These are phyloP conservation scores for Dioctria rufipes DNA, from an alignment of 2,888 invertebrate species.

Conservation along the genomic window DNA sequence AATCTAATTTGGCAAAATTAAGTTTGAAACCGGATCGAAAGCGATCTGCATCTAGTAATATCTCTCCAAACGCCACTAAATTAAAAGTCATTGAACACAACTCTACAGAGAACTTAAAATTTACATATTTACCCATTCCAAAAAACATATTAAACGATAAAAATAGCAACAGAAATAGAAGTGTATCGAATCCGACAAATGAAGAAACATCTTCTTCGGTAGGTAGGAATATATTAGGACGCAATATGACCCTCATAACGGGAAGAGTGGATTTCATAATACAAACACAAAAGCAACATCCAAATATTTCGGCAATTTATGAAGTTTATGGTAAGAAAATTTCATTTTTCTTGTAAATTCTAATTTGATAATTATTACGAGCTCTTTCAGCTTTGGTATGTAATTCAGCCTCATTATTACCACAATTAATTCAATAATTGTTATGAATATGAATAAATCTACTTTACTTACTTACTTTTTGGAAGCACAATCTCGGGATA, in stretches of 20 bases:
- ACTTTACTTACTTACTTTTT: too few species aligned
- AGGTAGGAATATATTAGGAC: neutral
- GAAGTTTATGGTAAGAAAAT: conserved; percentile 66
- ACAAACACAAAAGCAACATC: conserved; percentile 64
- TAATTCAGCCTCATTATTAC: too few species aligned
- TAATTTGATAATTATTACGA: neutral
- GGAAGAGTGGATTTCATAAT: conserved; percentile 66
- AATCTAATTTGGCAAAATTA: neutral
- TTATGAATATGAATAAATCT: too few species aligned
- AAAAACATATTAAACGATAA: conserved; percentile 7
- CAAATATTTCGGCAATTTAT: conserved; percentile 64
- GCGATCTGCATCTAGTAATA: neutral
- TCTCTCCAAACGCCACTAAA: neutral
- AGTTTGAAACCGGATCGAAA: neutral
- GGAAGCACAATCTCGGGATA: too few species aligned
- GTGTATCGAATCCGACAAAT: neutral
- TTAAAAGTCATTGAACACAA: neutral
- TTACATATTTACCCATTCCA: conserved; percentile 19
- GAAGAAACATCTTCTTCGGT: neutral
- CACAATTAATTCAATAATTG: too few species aligned
- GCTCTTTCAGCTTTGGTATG: neutral
- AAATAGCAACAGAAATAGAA: neutral
- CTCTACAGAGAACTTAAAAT: conserved; percentile 7
- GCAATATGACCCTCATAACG: conserved; percentile 57
- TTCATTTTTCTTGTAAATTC: too few species aligned